Evolutionary conservation across 1,140 invertebrate species (phyloP), one percentile per base, ranked within the genome.

Genomic region (Lasioglossum baleicum): DNA sequence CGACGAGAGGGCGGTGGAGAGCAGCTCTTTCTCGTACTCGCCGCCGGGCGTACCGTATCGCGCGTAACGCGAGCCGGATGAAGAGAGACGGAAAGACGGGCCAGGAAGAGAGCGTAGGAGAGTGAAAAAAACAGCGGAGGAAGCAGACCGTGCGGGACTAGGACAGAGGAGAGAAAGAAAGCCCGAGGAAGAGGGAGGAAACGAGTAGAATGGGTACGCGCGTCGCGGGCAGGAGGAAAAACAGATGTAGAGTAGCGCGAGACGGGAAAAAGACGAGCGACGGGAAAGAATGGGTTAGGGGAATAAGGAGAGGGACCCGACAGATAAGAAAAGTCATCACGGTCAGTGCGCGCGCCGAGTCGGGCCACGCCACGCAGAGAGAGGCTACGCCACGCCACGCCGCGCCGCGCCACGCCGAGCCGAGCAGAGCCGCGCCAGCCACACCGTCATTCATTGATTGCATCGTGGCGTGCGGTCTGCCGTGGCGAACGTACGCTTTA

Each of bases 391-490:
- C 65, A 83, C 79, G 77, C 6, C 51, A 17, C 44, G 44, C 44
- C 44, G 35, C 2, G 35, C 35, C 2, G 2, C 2, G 35, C 35
- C 2, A 2, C 1, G 35, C 35, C 1, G 35, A 35, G 35, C 35
- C 0, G 44, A 48, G 44, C 44, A 48, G 44, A 48, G 44, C 44
- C 44, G 44, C 78, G 80, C 79, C 51, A 53, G 60, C 85, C 66
- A 86, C 81, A 79, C 82, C 82, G 89, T 90, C 90, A 90, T 90
- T 91, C 90, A 91, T 91, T 90, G 87, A 91, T 91, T 90, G 85
- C 85, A 83, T 81, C 80, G 82, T 80, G 76, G 80, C 65, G 84
- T 79, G 84, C 76, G 81, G 77, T 81, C 73, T 74, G 58, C 64
- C 70, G 69, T 66, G 72, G 70, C 79, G 79, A 83, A 78, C 80